A percentile compares a stretch with the other conserved stretches of the same genome.
These are phyloP conservation scores for Dryobates pubescens DNA, from an alignment of 2,797 vertebrate species.

Conservation along the genomic window DNA sequence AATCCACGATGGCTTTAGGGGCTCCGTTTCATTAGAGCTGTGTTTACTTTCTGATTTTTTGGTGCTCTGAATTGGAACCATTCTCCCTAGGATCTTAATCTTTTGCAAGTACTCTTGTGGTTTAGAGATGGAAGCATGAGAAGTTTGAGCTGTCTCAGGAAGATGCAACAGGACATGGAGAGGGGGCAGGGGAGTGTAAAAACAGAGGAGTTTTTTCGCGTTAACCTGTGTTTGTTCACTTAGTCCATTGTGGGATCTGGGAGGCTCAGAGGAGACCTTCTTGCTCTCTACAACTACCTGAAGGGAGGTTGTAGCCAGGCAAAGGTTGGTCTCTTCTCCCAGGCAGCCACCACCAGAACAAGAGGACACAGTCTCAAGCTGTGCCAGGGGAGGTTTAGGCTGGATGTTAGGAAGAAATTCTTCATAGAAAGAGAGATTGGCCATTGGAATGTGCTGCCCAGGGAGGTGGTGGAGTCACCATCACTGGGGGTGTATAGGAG, in stretches of 20 bases:
- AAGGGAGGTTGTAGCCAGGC: no score
- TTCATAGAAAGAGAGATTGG: no score
- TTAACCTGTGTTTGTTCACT: background rate
- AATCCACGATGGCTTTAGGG: slow-evolving; percentile 28
- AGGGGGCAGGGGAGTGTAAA: background rate
- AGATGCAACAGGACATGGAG: background rate
- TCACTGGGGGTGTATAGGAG: no score
- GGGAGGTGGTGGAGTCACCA: no score
- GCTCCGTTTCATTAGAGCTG: slow-evolving; percentile 26
- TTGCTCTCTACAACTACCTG: no score
- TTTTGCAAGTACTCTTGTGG: background rate
- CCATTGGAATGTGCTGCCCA: no score
- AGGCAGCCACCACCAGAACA: no score
- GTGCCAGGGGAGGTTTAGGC: no score
- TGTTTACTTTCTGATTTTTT: slow-evolving; percentile 40
- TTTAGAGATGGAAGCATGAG: background rate
- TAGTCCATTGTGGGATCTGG: background rate
- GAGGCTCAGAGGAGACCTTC: background rate
- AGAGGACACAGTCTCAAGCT: no score
- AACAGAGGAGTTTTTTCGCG: background rate
- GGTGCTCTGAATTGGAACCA: slow-evolving; percentile 24
- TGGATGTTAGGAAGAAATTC: no score
- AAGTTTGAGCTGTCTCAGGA: slow-evolving; percentile 18
- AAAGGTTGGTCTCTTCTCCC: no score
- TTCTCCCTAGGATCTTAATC: background rate